Evolutionary conservation across 1,140 invertebrate genomes (phyloP), one percentile per base, ranked within the genome.

Genomic region (Tribolium castaneum): DNA sequence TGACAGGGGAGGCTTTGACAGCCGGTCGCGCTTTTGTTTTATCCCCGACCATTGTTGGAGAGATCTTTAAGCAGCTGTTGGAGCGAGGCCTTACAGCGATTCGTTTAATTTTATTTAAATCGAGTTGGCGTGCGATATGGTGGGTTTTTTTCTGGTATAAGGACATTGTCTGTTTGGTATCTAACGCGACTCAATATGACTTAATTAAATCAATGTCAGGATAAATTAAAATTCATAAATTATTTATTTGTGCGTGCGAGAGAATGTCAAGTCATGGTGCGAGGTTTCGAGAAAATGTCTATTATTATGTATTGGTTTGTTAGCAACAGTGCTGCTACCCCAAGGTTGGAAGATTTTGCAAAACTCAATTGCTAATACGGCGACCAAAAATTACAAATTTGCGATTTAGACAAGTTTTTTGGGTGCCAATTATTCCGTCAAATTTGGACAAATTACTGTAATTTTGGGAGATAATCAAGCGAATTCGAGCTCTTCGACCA

Each of bases 161-260:
- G 19, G 14, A 59, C 19, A 45, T 45, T 45, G 39, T 30, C 25
- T 30, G 25, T 45, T 59, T 7, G 10, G 19, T 35, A 35, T 7
- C 25, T 35, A 35, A 12, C 9, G 59, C 59, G 59, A 66, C n/a
- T 66, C 22, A 66, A 66, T 66, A 66, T 35, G 59, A 30, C 59
- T 66, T 66, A 66, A 66, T 66, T 66, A 66, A 66, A 66, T 66
- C 59, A 66, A 66, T 66, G 59, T 30, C 59, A 66, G 12, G n/a
- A 66, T 30, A 66, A 66, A 66, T 66, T 66, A 66, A 66, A 66
- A 66, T 66, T 66, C 59, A 66, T 66, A 66, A 66, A 66, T 66
- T 66, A 66, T 66, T 66, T 34, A 66, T 34, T 35, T 66, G 59
- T 66, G 59, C n/a, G 25, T 66, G 59, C 30, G 25, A 34, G 59